Evolutionary conservation across 2,113 vertebrate species (phyloP), one percentile per base, ranked within the genome.

Genomic region (Embiotoca jacksoni): DNA sequence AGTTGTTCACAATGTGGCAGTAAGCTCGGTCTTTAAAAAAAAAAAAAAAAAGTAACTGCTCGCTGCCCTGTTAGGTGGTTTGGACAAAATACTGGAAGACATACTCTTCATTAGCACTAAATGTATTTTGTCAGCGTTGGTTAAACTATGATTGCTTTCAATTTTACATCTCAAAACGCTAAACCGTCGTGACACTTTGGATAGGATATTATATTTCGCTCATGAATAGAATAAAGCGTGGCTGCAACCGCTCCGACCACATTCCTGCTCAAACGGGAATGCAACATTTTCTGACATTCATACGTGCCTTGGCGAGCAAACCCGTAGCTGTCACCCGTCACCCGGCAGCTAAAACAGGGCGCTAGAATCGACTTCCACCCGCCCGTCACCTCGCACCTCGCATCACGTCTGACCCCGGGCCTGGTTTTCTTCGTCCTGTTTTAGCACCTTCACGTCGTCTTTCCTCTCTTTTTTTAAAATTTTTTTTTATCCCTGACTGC

Each of bases 261-360:
- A 35, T 36, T 46, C 60, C 14, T 23, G 30, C 15, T 35, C 54
- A 31, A 36, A 78, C 49, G 16, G 50, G 72, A 11, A 1, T 56
- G 46, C 59, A 37, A 36, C 61, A 65, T 66, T 62, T 72, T 52
- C 66, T 72, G 37, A 79, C 23, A 59, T 67, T 57, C 5, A 7
- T 55, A 39, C 37, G 59, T 68, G 23, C 62, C 52, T 55, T 72
- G 74, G 58, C 78, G 73, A 52, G 7, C 54, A 47, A 23, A 54
- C 30, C 73, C 69, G 39, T 49, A 76, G 32, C 36, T 39, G 52
- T 86, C 72, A 77, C 59, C 23, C 55, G 14, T 73, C 75, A 67
- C 72, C 71, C 80, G 73, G 84, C 44, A 56, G 68, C 62, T 62
- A 31, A 76, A 73, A 76, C 2, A 57, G 41, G 65, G 64, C 41